Evolutionary conservation across 2,797 vertebrate species (phyloP), one percentile per base, ranked within the genome.

Genomic region (Smutsia gigantea): DNA sequence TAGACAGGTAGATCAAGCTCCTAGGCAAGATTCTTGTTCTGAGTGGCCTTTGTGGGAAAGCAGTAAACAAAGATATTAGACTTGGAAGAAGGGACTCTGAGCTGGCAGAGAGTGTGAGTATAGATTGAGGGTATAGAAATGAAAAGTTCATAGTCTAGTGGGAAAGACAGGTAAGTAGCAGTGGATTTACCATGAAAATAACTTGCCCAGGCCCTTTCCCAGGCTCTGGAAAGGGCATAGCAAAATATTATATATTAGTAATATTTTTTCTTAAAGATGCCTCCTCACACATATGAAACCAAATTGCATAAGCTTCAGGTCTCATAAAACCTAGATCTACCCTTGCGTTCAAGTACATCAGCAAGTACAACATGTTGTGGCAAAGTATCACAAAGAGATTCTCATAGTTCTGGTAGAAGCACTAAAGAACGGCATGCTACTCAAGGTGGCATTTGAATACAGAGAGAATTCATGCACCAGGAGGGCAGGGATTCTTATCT

Each of bases 181-280:
- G 18, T 27, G 34, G 29, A 53, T 46, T 90, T 69, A 42, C 55
- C 1, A 17, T 15, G 49, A 87, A 46, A 79, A 17, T 34, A 27
- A 87, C n/a, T 51, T 87, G 63, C 29, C 49, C 42, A 83, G 23
- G 13, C 7, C 29, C 69, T 18, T 89, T 86, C 74, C 63, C 93
- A 95, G 31, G 9, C 34, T 25, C 12, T 27, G 8, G 25, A 72
- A 91, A 55, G 57, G 59, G 29, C n/a, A 68, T 77, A 92, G n/a
- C 31, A 84, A 46, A 46, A 59, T 91, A 69, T 77, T 87, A 42
- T 83, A 29, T 72, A 29, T 72, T 79, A 81, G 39, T 64, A 88
- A 64, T 85, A 55, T 55, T 92, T 95, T 95, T 74, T 66, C 85
- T 78, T 75, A 74, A 86, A 68, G 34, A 57, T 90, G 31, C 19